Base-by-base conservation (phyloP, 2,113 vertebrate genomes). In the Lagopus leucura region DNA sequence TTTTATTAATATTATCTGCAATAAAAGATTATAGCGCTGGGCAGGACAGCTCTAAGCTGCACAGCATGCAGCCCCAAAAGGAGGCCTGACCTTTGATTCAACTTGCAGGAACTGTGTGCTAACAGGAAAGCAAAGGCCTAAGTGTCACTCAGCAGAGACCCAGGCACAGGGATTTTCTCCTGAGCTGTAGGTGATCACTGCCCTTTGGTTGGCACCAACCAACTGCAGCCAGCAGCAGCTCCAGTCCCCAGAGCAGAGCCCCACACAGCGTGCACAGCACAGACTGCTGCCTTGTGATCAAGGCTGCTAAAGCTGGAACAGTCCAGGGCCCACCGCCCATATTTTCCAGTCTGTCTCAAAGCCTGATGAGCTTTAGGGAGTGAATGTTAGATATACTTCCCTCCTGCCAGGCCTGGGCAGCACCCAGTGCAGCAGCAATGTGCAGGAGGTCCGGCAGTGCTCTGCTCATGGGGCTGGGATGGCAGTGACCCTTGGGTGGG, bases 1-100 rank as follows among this genome's bases (percentile, higher is more conserved):
- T 95, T 89, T 91, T 63, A 93, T 90, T 93, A 93, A 93, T 91
- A 83, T 69, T 74, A 72, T 81, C 79, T 94, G 79, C 47, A 91
- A 76, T 94, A 95, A 91, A 92, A 95, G 17, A 71, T 88, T 80
- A 90, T 32, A 80, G 57, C 69, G 50, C 82, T 91, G 72, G 70
- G 65, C 69, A 90, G 76, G 82, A 61, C 3, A 11, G 45, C 52
- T 72, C 74, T 78, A 80, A 88, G 38, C 38, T 38, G 38, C 38
- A 38, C 38, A 38, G 38, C 38, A 38, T 38, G 38, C 38, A 34
- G 57, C 77, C 88, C 93, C 94, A 71, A 74, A 92, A 52, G 21
- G 54, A 92, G 65, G 86, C 57, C 48, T 75, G 63, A 57, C 30
- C 40, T 88, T 58, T 58, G 89, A 72, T 36, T 92, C 92, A 88